Evolutionary conservation across 1,140 invertebrate genomes (phyloP), one percentile per base, ranked within the genome.

Genomic region (Belonocnema kinseyi): DNA sequence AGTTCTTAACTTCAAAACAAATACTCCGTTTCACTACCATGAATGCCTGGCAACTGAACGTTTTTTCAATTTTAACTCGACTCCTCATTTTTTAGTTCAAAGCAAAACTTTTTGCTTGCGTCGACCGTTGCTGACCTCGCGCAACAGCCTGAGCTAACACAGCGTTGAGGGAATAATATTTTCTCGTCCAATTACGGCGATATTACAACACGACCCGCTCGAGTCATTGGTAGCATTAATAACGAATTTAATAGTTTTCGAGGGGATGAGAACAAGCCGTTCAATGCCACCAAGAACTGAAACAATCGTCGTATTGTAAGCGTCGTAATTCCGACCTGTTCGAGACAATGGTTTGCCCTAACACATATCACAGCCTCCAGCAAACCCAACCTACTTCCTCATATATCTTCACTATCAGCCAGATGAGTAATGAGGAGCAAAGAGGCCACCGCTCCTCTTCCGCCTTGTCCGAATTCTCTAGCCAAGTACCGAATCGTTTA

Each of bases 231-330:
- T 79, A 78, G 83, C 86, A 84, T 86, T 88, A 88, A 89, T 89
- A 88, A 87, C 85, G 84, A 87, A 88, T 88, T 88, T 89, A 88
- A 89, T 89, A 88, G 85, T 89, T 89, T 88, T 86, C 82, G 83
- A 73, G 78, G 76, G 74, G 74, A 80, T 79, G 81, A 75, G 78
- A 76, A 58, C 14, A 50, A 75, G 61, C 51, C 74, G 74, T 58
- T 61, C 61, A 33, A 72, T 82, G 83, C 82, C 83, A 83, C 83
- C 84, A 86, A 87, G 86, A 80, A 83, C 82, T 86, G 86, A 87
- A 88, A 89, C 87, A 89, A 89, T 89, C 82, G 88, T 87, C 85
- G 83, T 87, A 89, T 89, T 89, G 87, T 89, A 87, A 87, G 82
- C 83, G 81, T 81, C 79, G 81, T 79, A 81, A 85, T 85, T 79